These are phyloP conservation scores for Odobenus rosmarus DNA, from an alignment of 2,113 vertebrate species.

Conservation along the genomic window DNA sequence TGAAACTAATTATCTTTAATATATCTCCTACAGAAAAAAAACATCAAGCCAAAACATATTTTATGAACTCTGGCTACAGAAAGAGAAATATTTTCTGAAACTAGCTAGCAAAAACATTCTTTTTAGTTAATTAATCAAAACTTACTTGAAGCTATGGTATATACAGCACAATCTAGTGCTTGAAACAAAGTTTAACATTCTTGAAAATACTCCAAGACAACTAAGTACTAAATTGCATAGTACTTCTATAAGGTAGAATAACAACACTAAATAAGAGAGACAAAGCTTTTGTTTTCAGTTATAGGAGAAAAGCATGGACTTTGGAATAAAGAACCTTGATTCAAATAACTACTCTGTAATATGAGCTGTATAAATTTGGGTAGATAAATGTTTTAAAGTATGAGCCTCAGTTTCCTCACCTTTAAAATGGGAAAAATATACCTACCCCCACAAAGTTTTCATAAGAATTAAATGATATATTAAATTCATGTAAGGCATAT, in stretches of 20 bases:
- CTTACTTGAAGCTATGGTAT: slow-evolving; percentile 22
- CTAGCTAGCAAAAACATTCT: slow-evolving; percentile 15
- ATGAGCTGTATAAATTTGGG: background rate
- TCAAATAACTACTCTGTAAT: slow-evolving; percentile 20
- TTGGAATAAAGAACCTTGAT: background rate
- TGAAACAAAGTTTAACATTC: slow-evolving; percentile 53
- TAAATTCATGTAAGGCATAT: slow-evolving; percentile 29
- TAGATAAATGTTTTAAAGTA: slow-evolving; percentile 49
- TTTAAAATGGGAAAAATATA: slow-evolving; percentile 67
- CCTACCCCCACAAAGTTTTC: slow-evolving; percentile 7
- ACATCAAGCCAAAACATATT: slow-evolving; percentile 18
- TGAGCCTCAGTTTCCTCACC: slow-evolving; percentile 71
- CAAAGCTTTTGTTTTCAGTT: slow-evolving; percentile 29
- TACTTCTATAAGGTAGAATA: background rate
- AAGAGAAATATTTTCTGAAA: slow-evolving; percentile 16
- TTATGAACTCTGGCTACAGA: slow-evolving; percentile 21
- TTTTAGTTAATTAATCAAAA: slow-evolving; percentile 54
- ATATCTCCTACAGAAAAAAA: slow-evolving; percentile 34
- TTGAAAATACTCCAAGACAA: slow-evolving; percentile 33
- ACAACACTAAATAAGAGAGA: slow-evolving; percentile 23
- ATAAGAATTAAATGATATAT: slow-evolving; percentile 32
- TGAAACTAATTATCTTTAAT: slow-evolving; percentile 30
- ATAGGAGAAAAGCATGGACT: background rate
- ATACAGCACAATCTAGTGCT: slow-evolving; percentile 49
- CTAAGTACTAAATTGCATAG: background rate